Percentiles rank a stretch among this genome's conserved stretches.
These are phyloP conservation scores for Latrodectus hesperus DNA, from an alignment of 2,888 invertebrate species.

Conservation along the genomic window DNA sequence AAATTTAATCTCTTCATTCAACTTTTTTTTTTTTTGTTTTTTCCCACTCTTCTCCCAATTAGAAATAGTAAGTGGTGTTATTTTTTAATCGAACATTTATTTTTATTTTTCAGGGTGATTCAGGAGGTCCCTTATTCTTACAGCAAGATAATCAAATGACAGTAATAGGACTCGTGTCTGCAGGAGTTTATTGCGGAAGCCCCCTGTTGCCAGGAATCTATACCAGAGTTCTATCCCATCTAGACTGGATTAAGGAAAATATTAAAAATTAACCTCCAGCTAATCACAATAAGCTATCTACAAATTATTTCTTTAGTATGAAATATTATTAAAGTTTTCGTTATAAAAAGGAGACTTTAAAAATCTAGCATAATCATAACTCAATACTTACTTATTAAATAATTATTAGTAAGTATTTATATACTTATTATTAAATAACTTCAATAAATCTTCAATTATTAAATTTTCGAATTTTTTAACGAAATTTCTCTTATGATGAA, in stretches of 20 bases:
- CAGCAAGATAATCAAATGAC: slow-evolving; percentile 37
- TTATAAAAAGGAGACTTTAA: neutral
- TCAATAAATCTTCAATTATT: too few species aligned
- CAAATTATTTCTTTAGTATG: too few species aligned
- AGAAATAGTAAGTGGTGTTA: neutral
- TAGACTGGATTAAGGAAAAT: slow-evolving; percentile 51
- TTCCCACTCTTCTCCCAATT: too few species aligned
- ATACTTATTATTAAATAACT: too few species aligned
- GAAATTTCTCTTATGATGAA: too few species aligned
- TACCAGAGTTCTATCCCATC: slow-evolving; percentile 51
- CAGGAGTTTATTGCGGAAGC: slow-evolving; percentile 59
- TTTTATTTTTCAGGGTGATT: slow-evolving; percentile 49
- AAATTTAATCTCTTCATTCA: too few species aligned
- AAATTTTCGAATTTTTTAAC: too few species aligned
- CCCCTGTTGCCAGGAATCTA: slow-evolving; percentile 61
- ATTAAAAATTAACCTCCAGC: slow-evolving; percentile 13
- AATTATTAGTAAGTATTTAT: too few species aligned
- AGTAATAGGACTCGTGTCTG: slow-evolving; percentile 58
- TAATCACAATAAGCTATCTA: neutral
- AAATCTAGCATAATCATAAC: too few species aligned
- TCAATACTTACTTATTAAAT: too few species aligned
- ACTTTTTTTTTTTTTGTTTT: too few species aligned
- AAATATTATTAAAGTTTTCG: neutral
- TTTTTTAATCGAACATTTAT: neutral
- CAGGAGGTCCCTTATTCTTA: slow-evolving; percentile 59